Base-by-base conservation (phyloP, 2,113 vertebrate genomes). In the Thryonomys swinderianus region DNA sequence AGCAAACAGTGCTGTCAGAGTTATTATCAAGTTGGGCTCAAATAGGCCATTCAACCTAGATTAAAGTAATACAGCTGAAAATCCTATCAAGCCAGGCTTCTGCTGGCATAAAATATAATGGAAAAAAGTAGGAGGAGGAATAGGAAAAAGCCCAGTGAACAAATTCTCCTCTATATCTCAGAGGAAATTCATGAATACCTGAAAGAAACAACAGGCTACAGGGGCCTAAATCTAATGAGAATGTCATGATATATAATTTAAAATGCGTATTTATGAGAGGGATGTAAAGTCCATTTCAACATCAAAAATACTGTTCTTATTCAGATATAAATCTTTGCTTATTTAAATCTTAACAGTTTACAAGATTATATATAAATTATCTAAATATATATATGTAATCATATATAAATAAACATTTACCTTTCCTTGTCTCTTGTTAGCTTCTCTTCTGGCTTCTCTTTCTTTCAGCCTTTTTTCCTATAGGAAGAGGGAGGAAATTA, bases 381-480 rank as follows among this genome's bases (percentile, higher is more conserved):
- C 8, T 23, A 74, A 17, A 34, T 2, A 40, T 32, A 66, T 12
- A 55, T 34, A 34, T 51, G 17, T 12, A 55, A 8, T 42, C 8
- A 25, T 12, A 11, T 0, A 30, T 4, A 66, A 4, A 73, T 23
- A 84, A 62, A 40, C 34, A 16, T 37, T 59, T 98, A 99, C 99
- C 98, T 98, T 97, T 76, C 97, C 64, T 0, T 94, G 97, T 93
- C 89, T 98, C 95, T 98, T 98, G 88, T 95, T 99, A 64, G 98
- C 98, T 97, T 99, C 98, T 98, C 98, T 98, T 91, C 98, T 98
- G 73, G 98, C 98, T 86, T 98, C 98, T 91, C 98, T 99, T 97
- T 99, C 99, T 94, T 99, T 99, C 14, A 99, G 97, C 42, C 99
- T 98, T 96, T 98, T 99, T 94, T 99, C 99, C 99, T 99, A 90